A percentile compares a stretch with the other conserved stretches of the same genome.
Evolutionary conservation across 1,140 invertebrate species (phyloP).

Genomic region (Monochamus saltuarius): DNA sequence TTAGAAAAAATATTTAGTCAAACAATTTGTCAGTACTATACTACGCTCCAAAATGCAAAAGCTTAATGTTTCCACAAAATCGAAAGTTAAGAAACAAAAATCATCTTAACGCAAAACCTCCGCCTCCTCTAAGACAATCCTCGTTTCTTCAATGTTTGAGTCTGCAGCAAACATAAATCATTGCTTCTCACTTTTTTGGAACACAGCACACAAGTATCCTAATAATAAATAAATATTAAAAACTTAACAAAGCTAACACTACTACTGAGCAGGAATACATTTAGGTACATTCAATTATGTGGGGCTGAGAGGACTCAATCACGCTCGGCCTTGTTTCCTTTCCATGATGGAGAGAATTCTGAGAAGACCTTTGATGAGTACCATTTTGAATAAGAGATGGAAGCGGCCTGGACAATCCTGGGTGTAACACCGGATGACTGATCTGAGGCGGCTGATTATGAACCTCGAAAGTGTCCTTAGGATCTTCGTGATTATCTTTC

Average conservation of each 20-base stretch:
- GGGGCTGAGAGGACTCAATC: slow-evolving; percentile 81
- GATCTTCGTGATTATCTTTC: slow-evolving; percentile 52
- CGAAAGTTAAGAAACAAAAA: slow-evolving; percentile 14
- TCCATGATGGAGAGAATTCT: slow-evolving; percentile 42
- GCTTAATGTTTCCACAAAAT: slow-evolving; percentile 23
- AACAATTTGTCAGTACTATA: slow-evolving; percentile 32
- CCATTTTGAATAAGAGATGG: slow-evolving; percentile 42
- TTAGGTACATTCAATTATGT: slow-evolving; percentile 87
- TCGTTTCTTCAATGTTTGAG: slow-evolving; percentile 11
- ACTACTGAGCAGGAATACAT: slow-evolving; percentile 40
- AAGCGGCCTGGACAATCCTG: slow-evolving; percentile 48
- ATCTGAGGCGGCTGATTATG: slow-evolving; percentile 39
- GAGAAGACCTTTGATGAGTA: slow-evolving; percentile 15
- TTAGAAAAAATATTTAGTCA: slow-evolving; percentile 26
- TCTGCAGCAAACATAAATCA: slow-evolving; percentile 20
- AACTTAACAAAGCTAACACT: slow-evolving; percentile 46
- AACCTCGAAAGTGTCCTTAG: slow-evolving; percentile 50
- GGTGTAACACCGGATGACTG: slow-evolving; percentile 52
- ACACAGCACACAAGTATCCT: slow-evolving; percentile 18
- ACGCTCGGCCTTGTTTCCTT: slow-evolving; percentile 74
- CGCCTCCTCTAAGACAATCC: slow-evolving; percentile 14
- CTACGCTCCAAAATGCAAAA: slow-evolving; percentile 18
- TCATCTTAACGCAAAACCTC: slow-evolving; percentile 3
- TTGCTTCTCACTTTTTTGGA: slow-evolving; percentile 14
- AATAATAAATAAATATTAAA: slow-evolving; percentile 39